These are phyloP conservation scores for Cariama cristata DNA, from an alignment of 2,113 vertebrate species.

Conservation along the genomic window DNA sequence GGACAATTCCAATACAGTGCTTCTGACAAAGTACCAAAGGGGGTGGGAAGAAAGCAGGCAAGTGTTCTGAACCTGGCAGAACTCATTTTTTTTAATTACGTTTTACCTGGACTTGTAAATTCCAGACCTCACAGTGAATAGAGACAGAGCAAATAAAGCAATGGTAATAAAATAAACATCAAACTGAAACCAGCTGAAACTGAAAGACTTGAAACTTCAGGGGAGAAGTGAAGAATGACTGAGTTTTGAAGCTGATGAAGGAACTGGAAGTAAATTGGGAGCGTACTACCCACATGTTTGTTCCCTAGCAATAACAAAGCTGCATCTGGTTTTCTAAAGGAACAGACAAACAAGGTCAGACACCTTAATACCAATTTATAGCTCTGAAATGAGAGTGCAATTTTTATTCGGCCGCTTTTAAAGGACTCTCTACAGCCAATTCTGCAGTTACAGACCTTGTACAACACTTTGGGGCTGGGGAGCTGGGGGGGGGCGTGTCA, in stretches of 20 bases:
- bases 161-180: not conserved
- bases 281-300: not conserved
- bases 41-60: not conserved
- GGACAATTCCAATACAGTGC: not conserved
- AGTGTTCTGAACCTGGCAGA: not conserved
- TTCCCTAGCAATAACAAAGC: not conserved
- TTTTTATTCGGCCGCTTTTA: not conserved
- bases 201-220: not conserved
- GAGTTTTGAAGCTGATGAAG: not conserved
- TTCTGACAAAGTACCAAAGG: not conserved
- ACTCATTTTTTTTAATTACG: not conserved
- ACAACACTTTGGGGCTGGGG: fast-evolving
- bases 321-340: not conserved
- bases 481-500: not conserved
- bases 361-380: not conserved
- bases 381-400: not conserved
- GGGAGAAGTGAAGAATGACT: not conserved
- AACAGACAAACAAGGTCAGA: not conserved
- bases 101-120: not conserved
- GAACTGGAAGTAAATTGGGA: not conserved
- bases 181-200: not conserved
- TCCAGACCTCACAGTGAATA: not conserved
- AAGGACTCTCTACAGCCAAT: not conserved
- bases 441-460: not conserved
- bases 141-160: not conserved